Evolutionary conservation across 2,797 vertebrate genomes (phyloP).

Genomic region (Centroberyx gerrardi): DNA sequence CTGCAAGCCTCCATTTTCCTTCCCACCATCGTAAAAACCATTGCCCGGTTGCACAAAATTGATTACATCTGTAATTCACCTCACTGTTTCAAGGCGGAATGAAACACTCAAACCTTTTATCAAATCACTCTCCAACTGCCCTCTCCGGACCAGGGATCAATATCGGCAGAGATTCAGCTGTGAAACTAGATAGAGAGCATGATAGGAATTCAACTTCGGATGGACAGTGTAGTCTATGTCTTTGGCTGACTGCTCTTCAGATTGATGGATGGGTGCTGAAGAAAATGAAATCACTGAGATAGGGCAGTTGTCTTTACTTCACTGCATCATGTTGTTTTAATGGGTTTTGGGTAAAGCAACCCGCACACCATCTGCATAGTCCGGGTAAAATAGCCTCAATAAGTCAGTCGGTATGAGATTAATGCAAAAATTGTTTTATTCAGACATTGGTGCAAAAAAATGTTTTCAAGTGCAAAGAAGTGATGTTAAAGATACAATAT

Average conservation of each 20-base stretch:
- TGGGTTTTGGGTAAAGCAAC: background rate
- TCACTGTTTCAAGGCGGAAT: constrained; percentile 34
- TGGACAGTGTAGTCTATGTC: constrained; percentile 24
- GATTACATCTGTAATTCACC: constrained; percentile 78
- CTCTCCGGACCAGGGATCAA: constrained; percentile 67
- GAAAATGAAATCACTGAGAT: constrained; percentile 31
- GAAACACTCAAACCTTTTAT: constrained; percentile 69
- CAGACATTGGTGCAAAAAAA: background rate
- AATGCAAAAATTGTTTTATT: no score
- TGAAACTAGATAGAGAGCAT: constrained; percentile 38
- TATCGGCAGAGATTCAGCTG: constrained; percentile 63
- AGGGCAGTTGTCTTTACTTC: background rate
- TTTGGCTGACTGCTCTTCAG: constrained; percentile 9
- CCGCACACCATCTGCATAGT: no score
- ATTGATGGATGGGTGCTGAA: constrained; percentile 29
- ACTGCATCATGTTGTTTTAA: background rate
- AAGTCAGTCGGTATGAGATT: no score
- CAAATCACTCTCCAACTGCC: constrained; percentile 62
- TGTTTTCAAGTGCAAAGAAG: background rate
- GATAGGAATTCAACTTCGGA: constrained; percentile 44
- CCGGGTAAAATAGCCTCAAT: no score
- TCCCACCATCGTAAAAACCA: constrained; percentile 52
- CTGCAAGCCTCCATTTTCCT: constrained; percentile 66
- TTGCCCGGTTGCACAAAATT: constrained; percentile 57
- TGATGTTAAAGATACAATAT: background rate